Evolutionary conservation across 1,140 invertebrate genomes (phyloP), one percentile per base, ranked within the genome.

Genomic region (Drosophila watanabei): DNA sequence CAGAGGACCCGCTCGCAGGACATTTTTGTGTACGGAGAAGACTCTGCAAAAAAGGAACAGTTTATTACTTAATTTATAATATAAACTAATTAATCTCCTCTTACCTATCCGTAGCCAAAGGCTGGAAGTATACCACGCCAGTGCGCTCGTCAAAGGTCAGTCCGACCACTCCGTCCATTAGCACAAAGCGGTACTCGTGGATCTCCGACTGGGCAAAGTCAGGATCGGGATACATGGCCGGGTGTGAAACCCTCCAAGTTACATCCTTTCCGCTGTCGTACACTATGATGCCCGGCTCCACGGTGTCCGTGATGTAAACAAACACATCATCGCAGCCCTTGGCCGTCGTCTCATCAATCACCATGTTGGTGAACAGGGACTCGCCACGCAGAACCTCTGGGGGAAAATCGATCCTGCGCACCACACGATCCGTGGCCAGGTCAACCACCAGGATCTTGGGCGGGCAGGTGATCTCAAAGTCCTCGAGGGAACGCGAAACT

Each of bases 401-500:
- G 0, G 96, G 96, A 72, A 96, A 95, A 65, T 93, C 93, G n/a
- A 93, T 92, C 10, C 64, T 94, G 35, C 95, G 94, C 59, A 97
- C 94, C 33, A 96, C 91, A 46, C 94, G 94, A 91, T 96, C 95
- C 0, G 95, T 97, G 24, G 94, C 94, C 81, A 97, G 93, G 86
- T 98, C 97, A 68, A 97, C 97, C 16, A 97, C 95, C 16, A 97
- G 94, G 24, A 97, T 94, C 93, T 97, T 97, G 0, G 97, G 97
- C 0, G 96, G 95, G 86, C 97, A 98, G 16, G 96, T 95, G 8
- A 95, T 94, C 16, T 94, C 94, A 93, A 96, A 97, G 80, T 97
- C 95, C 61, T 97, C 96, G 16, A 97, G 89, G 0, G 96, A 97
- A 11, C 96, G 96, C 60, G 95, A 94, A 0, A 97, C 94, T 0